These are phyloP conservation scores for Agriotes lineatus DNA, from an alignment of 2,888 invertebrate genomes.

Conservation along the genomic window DNA sequence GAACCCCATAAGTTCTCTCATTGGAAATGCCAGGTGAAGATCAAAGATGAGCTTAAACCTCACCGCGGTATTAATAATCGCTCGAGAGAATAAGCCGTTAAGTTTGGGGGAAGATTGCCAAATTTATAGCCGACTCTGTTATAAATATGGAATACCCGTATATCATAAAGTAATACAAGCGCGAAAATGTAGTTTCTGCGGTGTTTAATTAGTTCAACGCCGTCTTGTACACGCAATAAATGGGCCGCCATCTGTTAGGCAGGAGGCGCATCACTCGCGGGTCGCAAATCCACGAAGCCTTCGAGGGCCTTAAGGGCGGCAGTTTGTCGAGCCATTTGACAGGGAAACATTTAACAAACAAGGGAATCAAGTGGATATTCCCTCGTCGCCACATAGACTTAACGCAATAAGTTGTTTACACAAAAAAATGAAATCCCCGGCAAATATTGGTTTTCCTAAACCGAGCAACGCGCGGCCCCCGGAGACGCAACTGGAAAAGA, in stretches of 20 bases:
- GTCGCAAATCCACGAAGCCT: not conserved
- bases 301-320: too few relatives aligned
- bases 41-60: not conserved
- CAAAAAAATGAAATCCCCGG: slow-evolving; percentile 4
- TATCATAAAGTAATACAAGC: slow-evolving; percentile 12
- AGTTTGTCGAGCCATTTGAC: not conserved
- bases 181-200: not conserved
- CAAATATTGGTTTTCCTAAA: slow-evolving; percentile 31
- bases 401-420: slow-evolving; percentile 23
- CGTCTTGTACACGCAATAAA: not conserved
- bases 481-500: slow-evolving; percentile 36
- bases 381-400: slow-evolving; percentile 4
- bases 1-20: too few relatives aligned
- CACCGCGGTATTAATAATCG: slow-evolving; percentile 9
- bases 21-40: too few relatives aligned
- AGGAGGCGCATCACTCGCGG: not conserved
- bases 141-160: slow-evolving; percentile 7
- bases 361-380: slow-evolving; percentile 16
- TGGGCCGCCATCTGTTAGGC: not conserved
- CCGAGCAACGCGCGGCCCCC: slow-evolving; percentile 16
- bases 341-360: slow-evolving; percentile 1
- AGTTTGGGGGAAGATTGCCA: slow-evolving; percentile 12
- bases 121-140: slow-evolving; percentile 3
- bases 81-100: slow-evolving; percentile 2
- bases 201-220: slow-evolving; percentile 15